These are phyloP conservation scores for Pseudochaenichthys georgianus DNA, from an alignment of 2,797 vertebrate genomes.

Conservation along the genomic window DNA sequence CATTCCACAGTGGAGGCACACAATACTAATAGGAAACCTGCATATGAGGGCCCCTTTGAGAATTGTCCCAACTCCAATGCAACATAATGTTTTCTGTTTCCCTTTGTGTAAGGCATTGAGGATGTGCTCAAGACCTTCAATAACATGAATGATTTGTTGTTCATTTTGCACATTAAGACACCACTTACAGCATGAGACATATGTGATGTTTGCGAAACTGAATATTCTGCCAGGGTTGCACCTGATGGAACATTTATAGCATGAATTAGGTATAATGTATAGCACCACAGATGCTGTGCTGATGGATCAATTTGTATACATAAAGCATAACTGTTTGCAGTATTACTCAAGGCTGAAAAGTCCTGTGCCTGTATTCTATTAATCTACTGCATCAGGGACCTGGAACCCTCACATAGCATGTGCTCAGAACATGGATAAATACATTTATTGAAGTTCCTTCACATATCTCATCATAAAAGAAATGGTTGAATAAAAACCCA, in stretches of 20 bases:
- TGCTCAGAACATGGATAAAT: not conserved
- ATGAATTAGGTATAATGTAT: constrained; percentile 8
- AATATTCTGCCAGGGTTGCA: constrained; percentile 18
- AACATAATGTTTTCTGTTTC: not conserved
- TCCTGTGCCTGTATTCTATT: not conserved
- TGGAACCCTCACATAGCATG: not conserved
- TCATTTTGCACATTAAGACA: constrained; percentile 17
- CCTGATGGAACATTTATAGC: constrained; percentile 16
- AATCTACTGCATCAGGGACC: not conserved
- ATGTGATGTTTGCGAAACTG: constrained; percentile 11
- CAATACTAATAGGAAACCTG: not conserved
- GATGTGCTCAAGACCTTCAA: not conserved
- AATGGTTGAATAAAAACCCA: constrained; percentile 13
- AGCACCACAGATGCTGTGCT: constrained; percentile 14
- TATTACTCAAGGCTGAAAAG: constrained; percentile 16
- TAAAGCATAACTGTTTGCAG: not conserved
- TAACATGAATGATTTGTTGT: not conserved
- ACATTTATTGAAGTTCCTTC: not conserved
- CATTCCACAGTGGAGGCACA: no score
- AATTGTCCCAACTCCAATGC: not conserved
- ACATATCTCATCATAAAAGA: not conserved
- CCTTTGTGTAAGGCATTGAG: not conserved
- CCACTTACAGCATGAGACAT: constrained; percentile 3
- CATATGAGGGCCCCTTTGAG: no score
- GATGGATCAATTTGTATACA: not conserved